Percentiles rank a stretch among this genome's conserved stretches.
Evolutionary conservation across 2,888 invertebrate species (phyloP).

Genomic region (Bombylius discolor): DNA sequence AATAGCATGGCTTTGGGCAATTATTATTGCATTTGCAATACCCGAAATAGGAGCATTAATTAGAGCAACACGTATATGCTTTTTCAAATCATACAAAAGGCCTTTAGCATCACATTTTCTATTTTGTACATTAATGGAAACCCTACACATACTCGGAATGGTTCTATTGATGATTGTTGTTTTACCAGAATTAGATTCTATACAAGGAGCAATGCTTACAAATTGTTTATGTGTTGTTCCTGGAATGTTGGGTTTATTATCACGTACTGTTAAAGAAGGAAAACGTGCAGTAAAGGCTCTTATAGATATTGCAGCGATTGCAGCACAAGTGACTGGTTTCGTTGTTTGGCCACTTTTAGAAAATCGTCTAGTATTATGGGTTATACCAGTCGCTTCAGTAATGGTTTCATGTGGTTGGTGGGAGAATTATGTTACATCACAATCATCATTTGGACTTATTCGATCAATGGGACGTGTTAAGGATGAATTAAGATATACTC

Average conservation of each 20-base stretch:
- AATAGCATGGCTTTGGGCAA: slow-evolving; percentile 86
- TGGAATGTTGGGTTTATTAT: slow-evolving; percentile 53
- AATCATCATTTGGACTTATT: slow-evolving; percentile 62
- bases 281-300: slow-evolving; percentile 63
- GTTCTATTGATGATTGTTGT: slow-evolving; percentile 77
- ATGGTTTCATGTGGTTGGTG: slow-evolving; percentile 92
- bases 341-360: slow-evolving; percentile 83
- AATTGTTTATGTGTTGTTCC: slow-evolving; percentile 91
- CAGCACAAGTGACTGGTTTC: slow-evolving; percentile 81
- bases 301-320: slow-evolving; percentile 72
- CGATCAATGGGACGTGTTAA: slow-evolving; percentile 64
- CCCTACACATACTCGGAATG: slow-evolving; percentile 75
- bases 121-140: slow-evolving; percentile 67
- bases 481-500: slow-evolving; percentile 60
- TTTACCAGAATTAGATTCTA: slow-evolving; percentile 82
- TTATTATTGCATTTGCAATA: slow-evolving; percentile 73
- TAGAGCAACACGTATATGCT: slow-evolving; percentile 72
- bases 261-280: slow-evolving; percentile 69
- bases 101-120: slow-evolving; percentile 41
- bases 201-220: slow-evolving; percentile 91
- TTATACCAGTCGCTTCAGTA: slow-evolving; percentile 72
- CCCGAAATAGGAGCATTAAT: slow-evolving; percentile 82
- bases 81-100: slow-evolving; percentile 75
- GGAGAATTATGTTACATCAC: slow-evolving; percentile 89
- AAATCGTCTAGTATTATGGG: slow-evolving; percentile 62